Evolutionary conservation across 2,797 vertebrate species (phyloP), one percentile per base, ranked within the genome.

Genomic region (Emydoidea blandingii): DNA sequence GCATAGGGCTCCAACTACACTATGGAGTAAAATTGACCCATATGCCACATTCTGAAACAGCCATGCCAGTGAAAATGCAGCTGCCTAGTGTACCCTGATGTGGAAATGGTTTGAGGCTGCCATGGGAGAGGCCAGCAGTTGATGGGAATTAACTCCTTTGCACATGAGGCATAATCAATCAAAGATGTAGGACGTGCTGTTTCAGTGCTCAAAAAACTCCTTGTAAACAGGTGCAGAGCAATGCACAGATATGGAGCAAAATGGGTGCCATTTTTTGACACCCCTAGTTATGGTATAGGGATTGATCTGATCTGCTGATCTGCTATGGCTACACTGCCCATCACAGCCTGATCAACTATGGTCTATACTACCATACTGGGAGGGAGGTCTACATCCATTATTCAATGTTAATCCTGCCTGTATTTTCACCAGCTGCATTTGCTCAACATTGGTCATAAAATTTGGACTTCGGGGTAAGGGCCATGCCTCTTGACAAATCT

Each of bases 121-220:
- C 81, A 25, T 1, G 0, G 54, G 53, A 47, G 29, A 56, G 81
- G 79, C 62, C 44, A 25, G 85, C 49, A 81, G 56, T 72, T 79
- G 18, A 25, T 0, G 18, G 44, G 59, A 89, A 72, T 25, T 1
- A 5, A 19, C 44, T 83, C 76, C 19, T 54, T 34, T 16, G 15
- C 15, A 31, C 0, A 2, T 2, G 16, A 8, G 1, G 5, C 0
- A 0, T 59, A 79, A 81, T 34, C n/a, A 21, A 81, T 52, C 74
- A 10, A 1, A 6, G 6, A 62, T 57, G 47, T 23, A 72, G 76
- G 47, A 87, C 37, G 65, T 91, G 49, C 29, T 56, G 23, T 94
- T 79, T 50, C 62, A 31, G 56, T 78, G 44, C 65, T 86, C 83
- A n/a, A 72, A 53, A 94, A 49, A 4, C 1, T 1, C 47, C 19